These are phyloP conservation scores for Drosophila formosana DNA, from an alignment of 2,888 invertebrate genomes.

Conservation along the genomic window DNA sequence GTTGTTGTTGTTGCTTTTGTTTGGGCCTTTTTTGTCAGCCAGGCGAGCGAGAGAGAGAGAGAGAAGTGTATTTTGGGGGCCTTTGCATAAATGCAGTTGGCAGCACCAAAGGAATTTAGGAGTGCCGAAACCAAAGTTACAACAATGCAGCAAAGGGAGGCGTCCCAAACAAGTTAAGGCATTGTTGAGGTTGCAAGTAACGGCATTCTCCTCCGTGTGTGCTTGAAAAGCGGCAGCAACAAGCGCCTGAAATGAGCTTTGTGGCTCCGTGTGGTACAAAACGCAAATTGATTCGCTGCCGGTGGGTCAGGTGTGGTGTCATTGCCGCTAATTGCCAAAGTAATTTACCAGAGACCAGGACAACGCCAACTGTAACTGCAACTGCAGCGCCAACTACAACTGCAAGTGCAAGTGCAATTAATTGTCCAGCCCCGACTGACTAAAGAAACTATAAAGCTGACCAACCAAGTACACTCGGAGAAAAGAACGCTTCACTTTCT, in stretches of 20 bases:
- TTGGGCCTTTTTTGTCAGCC: conserved; percentile 44
- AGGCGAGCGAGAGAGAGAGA: background rate
- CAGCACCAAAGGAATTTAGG: conserved; percentile 76
- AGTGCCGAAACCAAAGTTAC: conserved; percentile 71
- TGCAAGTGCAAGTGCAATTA: conserved; percentile 58
- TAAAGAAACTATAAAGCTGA: conserved; percentile 23
- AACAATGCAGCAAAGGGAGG: conserved; percentile 52
- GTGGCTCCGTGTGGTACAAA: conserved; percentile 43
- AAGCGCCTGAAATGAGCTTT: conserved; percentile 59
- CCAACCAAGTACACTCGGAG: background rate
- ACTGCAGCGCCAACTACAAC: conserved; percentile 44
- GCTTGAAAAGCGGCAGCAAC: conserved; percentile 33
- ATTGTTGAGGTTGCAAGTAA: conserved; percentile 29
- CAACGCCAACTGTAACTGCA: conserved; percentile 20
- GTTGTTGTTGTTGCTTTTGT: conserved; percentile 12
- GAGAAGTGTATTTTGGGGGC: conserved; percentile 17
- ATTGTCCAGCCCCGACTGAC: conserved; percentile 25
- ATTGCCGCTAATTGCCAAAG: conserved; percentile 72
- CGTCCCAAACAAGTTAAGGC: conserved; percentile 29
- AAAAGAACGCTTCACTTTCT: background rate
- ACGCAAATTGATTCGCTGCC: conserved; percentile 71
- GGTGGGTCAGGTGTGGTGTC: conserved; percentile 22
- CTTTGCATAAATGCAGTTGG: conserved; percentile 78
- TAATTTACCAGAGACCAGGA: conserved; percentile 63
- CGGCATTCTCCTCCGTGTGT: conserved; percentile 17